Evolutionary conservation across 1,140 invertebrate species (phyloP).

Genomic region (Zophobas morio): DNA sequence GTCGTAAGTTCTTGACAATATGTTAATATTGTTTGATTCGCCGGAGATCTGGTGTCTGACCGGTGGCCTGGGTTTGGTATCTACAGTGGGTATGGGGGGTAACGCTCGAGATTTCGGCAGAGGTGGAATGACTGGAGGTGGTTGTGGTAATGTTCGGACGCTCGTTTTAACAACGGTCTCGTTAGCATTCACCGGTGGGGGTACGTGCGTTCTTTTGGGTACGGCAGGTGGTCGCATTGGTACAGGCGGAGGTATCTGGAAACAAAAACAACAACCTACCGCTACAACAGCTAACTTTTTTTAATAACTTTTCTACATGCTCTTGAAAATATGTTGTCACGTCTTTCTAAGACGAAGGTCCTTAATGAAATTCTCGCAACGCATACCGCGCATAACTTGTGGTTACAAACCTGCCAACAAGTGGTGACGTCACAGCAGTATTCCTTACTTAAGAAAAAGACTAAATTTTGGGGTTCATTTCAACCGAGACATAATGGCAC

Average conservation of each 20-base stretch:
- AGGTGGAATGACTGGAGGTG: conserved; percentile 59
- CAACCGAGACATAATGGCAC: too few species aligned
- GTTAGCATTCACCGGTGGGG: conserved; percentile 67
- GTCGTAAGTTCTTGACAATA: conserved; percentile 52
- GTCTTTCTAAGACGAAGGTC: too few species aligned
- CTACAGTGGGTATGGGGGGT: conserved; percentile 56
- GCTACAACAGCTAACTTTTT: background rate
- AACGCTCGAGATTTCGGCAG: conserved; percentile 59
- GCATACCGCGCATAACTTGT: too few species aligned
- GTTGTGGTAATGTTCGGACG: conserved; percentile 50
- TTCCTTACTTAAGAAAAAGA: too few species aligned
- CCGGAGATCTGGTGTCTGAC: conserved; percentile 46
- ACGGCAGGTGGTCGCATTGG: conserved; percentile 69
- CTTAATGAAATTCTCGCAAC: too few species aligned
- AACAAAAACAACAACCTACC: conserved; percentile 13
- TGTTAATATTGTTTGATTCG: conserved; percentile 44
- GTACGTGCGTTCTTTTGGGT: conserved; percentile 65
- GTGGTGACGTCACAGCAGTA: too few species aligned
- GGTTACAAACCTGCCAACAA: too few species aligned
- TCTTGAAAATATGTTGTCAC: too few species aligned
- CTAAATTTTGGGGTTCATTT: too few species aligned
- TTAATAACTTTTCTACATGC: too few species aligned
- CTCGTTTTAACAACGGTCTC: conserved; percentile 56
- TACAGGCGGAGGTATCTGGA: conserved; percentile 68
- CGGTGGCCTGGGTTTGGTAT: conserved; percentile 55